Evolutionary conservation across 2,888 invertebrate genomes (phyloP).

Genomic region (Autographa gamma): DNA sequence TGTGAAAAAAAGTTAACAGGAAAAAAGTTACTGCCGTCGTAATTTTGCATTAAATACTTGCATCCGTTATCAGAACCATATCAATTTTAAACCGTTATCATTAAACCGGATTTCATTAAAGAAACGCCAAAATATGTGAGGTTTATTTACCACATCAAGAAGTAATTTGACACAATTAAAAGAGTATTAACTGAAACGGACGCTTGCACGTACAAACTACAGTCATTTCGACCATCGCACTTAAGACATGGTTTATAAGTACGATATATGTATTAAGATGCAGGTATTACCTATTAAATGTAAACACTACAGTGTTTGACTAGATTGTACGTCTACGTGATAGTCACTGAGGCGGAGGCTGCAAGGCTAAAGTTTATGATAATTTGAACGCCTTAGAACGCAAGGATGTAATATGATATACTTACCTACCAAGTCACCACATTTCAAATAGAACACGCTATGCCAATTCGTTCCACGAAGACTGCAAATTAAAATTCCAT

Average conservation of each 20-base stretch:
- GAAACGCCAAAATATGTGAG: neutral
- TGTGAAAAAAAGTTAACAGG: too few relatives aligned
- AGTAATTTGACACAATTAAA: neutral
- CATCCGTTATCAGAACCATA: neutral
- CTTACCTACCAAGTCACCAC: neutral
- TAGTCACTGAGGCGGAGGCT: neutral
- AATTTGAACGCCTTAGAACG: slow-evolving; percentile 6
- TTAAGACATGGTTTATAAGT: too few relatives aligned
- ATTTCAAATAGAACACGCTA: neutral
- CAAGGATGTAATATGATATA: neutral
- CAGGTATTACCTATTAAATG: too few relatives aligned
- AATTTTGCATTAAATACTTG: neutral
- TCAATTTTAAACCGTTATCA: slow-evolving; percentile 2
- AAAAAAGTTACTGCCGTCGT: neutral
- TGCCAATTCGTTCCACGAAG: neutral
- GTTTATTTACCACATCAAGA: neutral
- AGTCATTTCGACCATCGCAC: too few relatives aligned
- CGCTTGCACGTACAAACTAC: too few relatives aligned
- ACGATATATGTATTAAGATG: too few relatives aligned
- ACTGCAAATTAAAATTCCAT: neutral
- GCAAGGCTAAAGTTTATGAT: slow-evolving; percentile 8
- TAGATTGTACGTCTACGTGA: neutral
- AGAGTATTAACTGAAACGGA: neutral
- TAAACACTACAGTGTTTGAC: neutral
- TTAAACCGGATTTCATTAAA: neutral